Evolutionary conservation across 2,888 invertebrate genomes (phyloP).

Genomic region (Drosophila rubida): DNA sequence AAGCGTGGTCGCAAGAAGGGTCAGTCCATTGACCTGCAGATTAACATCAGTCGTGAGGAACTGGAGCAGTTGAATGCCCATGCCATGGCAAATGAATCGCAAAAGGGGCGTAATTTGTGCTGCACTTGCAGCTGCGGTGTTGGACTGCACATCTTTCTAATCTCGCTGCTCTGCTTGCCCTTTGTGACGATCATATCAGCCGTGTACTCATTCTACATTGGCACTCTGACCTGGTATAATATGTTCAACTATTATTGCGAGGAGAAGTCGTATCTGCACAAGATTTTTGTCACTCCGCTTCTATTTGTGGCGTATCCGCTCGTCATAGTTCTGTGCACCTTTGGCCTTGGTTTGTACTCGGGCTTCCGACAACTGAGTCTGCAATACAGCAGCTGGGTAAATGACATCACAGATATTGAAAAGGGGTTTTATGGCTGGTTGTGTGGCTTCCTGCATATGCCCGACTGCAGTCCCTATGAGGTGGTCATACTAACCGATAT

Average conservation of each 20-base stretch:
- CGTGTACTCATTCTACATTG: constrained; percentile 90
- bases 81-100: constrained; percentile 86
- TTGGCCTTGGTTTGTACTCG: constrained; percentile 89
- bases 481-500: constrained; percentile 87
- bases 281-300: constrained; percentile 88
- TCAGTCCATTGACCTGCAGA: constrained; percentile 89
- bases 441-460: constrained; percentile 88
- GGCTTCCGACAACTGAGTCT: constrained; percentile 89
- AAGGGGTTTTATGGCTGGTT: constrained; percentile 93
- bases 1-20: constrained; percentile 90
- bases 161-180: constrained; percentile 88
- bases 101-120: constrained; percentile 86
- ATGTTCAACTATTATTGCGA: constrained; percentile 90
- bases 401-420: constrained; percentile 90
- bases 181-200: constrained; percentile 88
- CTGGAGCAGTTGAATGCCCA: constrained; percentile 89
- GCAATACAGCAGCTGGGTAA: constrained; percentile 89
- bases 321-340: constrained; percentile 88
- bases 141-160: constrained; percentile 89
- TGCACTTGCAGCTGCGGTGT: constrained; percentile 86
- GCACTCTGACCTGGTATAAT: constrained; percentile 92
- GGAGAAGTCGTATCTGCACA: constrained; percentile 88
- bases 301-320: constrained; percentile 90
- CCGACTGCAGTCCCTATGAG: constrained; percentile 91
- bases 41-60: constrained; percentile 90